phyloP scores from a whole-genome alignment of 2,888 invertebrate species.

The Girardia tigrina region DNA sequence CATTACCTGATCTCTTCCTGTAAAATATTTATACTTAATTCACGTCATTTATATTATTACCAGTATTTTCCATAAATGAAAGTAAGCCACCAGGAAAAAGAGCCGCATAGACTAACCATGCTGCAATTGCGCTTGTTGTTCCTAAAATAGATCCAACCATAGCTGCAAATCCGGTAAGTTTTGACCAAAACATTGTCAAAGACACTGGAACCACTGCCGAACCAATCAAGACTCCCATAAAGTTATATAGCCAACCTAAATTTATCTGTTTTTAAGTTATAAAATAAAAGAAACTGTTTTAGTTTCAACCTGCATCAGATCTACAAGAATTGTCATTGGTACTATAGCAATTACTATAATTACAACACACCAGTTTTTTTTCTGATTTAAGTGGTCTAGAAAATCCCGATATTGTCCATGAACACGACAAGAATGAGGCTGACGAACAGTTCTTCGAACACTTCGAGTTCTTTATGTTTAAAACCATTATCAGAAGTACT shows the following conservation, averaged over 20 bases:
- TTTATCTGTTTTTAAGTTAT: slow-evolving; percentile 40
- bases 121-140: slow-evolving; percentile 42
- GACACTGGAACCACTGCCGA: slow-evolving; percentile 49
- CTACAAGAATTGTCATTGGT: slow-evolving; percentile 45
- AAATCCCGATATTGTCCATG: slow-evolving; percentile 47
- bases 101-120: slow-evolving; percentile 47
- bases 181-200: slow-evolving; percentile 47
- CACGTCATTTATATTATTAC: slow-evolving; percentile 37
- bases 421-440: slow-evolving; percentile 42
- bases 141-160: slow-evolving; percentile 45
- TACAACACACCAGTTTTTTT: slow-evolving; percentile 48
- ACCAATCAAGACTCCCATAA: slow-evolving; percentile 50
- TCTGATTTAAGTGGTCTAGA: slow-evolving; percentile 42
- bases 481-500: background rate
- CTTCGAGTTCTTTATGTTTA: background rate
- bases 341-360: slow-evolving; percentile 44
- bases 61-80: slow-evolving; percentile 42
- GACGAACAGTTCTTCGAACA: slow-evolving; percentile 41
- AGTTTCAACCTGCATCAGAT: slow-evolving; percentile 41
- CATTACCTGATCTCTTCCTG: slow-evolving; percentile 47
- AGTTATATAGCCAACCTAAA: slow-evolving; percentile 48
- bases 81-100: slow-evolving; percentile 43
- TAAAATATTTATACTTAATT: background rate
- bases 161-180: slow-evolving; percentile 45
- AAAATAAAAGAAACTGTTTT: slow-evolving; percentile 39